Evolutionary conservation across 2,888 invertebrate species (phyloP).

Genomic region (Drosophila subquinaria): DNA sequence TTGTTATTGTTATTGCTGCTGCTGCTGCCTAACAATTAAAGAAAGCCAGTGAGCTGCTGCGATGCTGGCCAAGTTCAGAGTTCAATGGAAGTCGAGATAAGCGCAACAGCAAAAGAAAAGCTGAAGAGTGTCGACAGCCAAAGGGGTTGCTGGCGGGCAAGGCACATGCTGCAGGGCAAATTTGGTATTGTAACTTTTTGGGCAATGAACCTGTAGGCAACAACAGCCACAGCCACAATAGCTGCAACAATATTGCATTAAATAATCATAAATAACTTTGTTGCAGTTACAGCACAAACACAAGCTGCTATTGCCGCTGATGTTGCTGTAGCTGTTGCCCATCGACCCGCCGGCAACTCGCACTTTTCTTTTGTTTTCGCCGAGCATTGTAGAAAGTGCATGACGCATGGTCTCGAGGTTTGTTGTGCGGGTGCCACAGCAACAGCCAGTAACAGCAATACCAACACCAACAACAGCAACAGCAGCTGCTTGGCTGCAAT

Average conservation of each 20-base stretch:
- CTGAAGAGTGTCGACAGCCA: constrained; percentile 46
- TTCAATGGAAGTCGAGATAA: constrained; percentile 64
- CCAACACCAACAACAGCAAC: constrained; percentile 18
- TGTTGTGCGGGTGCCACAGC: constrained; percentile 27
- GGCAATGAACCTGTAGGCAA: constrained; percentile 72
- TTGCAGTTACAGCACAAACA: constrained; percentile 47
- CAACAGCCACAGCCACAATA: constrained; percentile 10
- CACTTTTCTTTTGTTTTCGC: constrained; percentile 65
- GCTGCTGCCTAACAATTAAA: constrained; percentile 43
- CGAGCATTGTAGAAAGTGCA: constrained; percentile 53
- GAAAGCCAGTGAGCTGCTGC: constrained; percentile 49
- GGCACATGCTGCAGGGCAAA: constrained; percentile 40
- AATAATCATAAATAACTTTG: constrained; percentile 77
- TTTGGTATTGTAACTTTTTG: constrained; percentile 56
- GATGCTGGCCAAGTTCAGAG: constrained; percentile 70
- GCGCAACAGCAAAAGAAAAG: constrained; percentile 30
- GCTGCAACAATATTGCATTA: constrained; percentile 58
- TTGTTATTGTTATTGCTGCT: constrained; percentile 17
- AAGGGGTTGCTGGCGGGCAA: not conserved
- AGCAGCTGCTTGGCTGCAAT: constrained; percentile 31
- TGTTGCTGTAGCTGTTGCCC: constrained; percentile 41
- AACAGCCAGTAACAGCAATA: constrained; percentile 14
- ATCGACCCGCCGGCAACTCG: constrained; percentile 60
- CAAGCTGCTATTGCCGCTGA: constrained; percentile 19
- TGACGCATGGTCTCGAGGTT: constrained; percentile 31